Evolutionary conservation across 2,888 invertebrate species (phyloP).

Genomic region (Eledona agricola): DNA sequence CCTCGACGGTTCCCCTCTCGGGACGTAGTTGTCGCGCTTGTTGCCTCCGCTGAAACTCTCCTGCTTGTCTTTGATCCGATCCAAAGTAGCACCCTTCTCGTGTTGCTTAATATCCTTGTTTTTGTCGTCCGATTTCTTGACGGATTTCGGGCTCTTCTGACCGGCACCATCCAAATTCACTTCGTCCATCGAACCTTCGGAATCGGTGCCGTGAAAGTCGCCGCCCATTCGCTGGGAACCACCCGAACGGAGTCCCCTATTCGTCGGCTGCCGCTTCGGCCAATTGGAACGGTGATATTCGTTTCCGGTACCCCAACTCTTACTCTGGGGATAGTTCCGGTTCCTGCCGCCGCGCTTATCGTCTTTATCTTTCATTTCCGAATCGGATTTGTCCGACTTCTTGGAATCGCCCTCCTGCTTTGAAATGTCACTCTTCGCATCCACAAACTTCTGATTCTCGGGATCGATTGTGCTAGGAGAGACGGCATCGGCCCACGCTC

Average conservation of each 20-base stretch:
- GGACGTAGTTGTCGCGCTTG: conserved; percentile 79
- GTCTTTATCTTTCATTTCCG: conserved; percentile 59
- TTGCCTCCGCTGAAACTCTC: no score
- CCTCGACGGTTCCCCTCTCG: conserved; percentile 88
- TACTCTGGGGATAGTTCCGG: conserved; percentile 44
- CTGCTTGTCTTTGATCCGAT: conserved; percentile 53
- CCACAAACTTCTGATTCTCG: conserved; percentile 62
- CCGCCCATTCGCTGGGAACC: conserved; percentile 58
- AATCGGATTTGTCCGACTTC: conserved; percentile 52
- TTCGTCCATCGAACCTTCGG: conserved; percentile 80
- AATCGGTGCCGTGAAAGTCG: conserved; percentile 72
- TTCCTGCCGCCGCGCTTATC: conserved; percentile 44
- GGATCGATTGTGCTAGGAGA: conserved; percentile 53
- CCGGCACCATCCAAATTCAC: conserved; percentile 60
- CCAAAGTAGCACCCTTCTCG: conserved; percentile 47
- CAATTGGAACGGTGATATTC: conserved; percentile 46
- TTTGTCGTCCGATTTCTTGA: conserved; percentile 66
- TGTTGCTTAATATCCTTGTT: conserved; percentile 56
- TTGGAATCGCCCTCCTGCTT: conserved; percentile 62
- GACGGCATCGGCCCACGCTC: conserved; percentile 63
- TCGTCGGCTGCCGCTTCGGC: conserved; percentile 39
- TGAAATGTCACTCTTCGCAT: no score
- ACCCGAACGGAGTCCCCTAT: conserved; percentile 39
- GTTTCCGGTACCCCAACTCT: conserved; percentile 44
- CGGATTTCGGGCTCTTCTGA: conserved; percentile 66